These are phyloP conservation scores for Pseudobourletiella spinata DNA, from an alignment of 1,140 invertebrate genomes.

Conservation along the genomic window DNA sequence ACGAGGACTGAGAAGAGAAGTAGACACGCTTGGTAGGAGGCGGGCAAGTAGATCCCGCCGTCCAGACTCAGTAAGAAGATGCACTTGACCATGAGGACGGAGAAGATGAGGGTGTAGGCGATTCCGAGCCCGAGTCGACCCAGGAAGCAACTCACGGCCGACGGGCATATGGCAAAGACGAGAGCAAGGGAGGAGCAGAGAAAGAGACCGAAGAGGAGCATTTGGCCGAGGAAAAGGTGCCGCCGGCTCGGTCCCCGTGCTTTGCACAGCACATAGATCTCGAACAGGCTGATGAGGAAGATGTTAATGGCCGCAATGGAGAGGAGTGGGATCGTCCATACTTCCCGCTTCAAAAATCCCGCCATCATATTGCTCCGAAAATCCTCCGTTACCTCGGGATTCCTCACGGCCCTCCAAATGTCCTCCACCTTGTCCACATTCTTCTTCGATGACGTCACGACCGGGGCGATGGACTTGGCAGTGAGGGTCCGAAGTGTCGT, in stretches of 20 bases:
- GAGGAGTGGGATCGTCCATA: constrained; percentile 77
- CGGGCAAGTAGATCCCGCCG: constrained; percentile 83
- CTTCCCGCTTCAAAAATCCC: constrained; percentile 45
- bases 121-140: constrained; percentile 76
- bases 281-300: constrained; percentile 69
- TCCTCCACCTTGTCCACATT: neutral
- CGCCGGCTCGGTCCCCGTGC: constrained; percentile 69
- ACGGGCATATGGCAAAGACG: constrained; percentile 67
- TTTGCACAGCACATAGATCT: constrained; percentile 82
- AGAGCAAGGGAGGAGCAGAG: constrained; percentile 69
- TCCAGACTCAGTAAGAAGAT: constrained; percentile 86
- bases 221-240: constrained; percentile 83
- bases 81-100: constrained; percentile 84
- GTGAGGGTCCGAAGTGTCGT: neutral
- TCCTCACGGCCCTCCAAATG: neutral
- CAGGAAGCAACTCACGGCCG: constrained; percentile 58
- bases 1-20: constrained; percentile 73
- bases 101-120: constrained; percentile 79
- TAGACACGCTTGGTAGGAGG: constrained; percentile 76
- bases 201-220: constrained; percentile 77
- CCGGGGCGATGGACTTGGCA: neutral
- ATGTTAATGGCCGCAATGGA: constrained; percentile 54
- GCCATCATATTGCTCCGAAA: constrained; percentile 16
- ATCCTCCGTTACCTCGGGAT: neutral
- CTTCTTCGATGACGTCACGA: neutral